Conservation (phyloP, 2,797 vertebrate species). For the Gallinago stenura region DNA sequence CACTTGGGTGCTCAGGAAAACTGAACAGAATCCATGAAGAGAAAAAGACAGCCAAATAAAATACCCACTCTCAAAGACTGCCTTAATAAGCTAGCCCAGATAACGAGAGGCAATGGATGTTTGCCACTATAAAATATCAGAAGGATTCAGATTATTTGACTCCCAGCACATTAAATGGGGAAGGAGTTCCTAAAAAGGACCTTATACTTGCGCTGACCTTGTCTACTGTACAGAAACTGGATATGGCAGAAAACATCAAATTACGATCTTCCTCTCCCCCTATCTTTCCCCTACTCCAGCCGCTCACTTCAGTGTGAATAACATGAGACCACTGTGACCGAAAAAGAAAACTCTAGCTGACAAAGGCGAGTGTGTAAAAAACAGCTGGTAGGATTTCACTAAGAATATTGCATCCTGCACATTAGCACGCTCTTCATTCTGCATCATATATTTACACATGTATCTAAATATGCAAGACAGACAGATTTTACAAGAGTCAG, state of each 20-base stretch:
- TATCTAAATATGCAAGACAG: neutral
- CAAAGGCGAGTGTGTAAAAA: neutral
- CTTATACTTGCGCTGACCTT: neutral
- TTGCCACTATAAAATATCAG: neutral
- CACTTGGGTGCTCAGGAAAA: neutral
- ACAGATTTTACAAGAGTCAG: neutral
- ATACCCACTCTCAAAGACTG: neutral
- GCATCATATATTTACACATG: neutral
- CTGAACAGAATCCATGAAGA: neutral
- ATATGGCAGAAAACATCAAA: slow-evolving; percentile 6
- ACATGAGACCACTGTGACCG: neutral
- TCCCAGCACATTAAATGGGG: neutral
- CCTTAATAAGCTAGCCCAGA: neutral
- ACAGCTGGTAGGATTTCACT: neutral
- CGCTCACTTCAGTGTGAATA: neutral
- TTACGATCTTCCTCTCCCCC: neutral
- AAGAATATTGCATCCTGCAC: neutral
- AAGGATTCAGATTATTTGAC: neutral
- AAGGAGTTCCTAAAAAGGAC: neutral
- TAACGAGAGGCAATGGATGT: neutral
- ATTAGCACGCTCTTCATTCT: neutral
- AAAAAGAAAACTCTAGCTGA: neutral
- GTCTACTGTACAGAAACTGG: neutral
- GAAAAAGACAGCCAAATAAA: neutral
- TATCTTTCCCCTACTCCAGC: neutral